A percentile compares a stretch with the other conserved stretches of the same genome.
phyloP scores from a whole-genome alignment of 1,140 invertebrate species.

The Yoshiicerus persimilis region DNA sequence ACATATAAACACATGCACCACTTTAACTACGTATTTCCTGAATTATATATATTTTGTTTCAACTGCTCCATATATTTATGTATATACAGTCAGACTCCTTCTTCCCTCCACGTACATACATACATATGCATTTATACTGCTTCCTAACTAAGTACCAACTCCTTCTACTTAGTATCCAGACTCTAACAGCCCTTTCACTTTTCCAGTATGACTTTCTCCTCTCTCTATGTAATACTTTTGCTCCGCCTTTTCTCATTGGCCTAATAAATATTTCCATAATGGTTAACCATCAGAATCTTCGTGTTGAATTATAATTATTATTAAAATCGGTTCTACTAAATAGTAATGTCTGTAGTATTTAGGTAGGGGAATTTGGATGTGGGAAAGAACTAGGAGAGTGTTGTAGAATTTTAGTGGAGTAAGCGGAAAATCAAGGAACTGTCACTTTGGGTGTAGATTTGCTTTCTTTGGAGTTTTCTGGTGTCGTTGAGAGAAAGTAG shows the following conservation, averaged over 20 bases:
- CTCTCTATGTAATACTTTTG: background rate
- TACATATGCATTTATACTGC: background rate
- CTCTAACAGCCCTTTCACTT: too few species aligned
- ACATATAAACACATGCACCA: background rate
- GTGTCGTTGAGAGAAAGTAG: background rate
- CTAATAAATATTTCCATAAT: too few species aligned
- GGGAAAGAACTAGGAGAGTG: background rate
- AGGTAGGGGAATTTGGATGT: background rate
- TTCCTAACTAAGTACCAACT: background rate
- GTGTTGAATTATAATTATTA: too few species aligned
- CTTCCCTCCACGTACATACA: background rate
- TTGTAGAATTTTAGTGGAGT: background rate
- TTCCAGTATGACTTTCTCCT: background rate
- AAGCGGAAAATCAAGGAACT: background rate
- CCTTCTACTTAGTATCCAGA: background rate
- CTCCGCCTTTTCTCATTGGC: background rate
- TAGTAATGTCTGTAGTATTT: background rate
- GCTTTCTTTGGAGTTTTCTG: background rate
- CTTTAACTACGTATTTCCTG: background rate
- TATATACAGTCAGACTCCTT: background rate
- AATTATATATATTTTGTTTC: background rate
- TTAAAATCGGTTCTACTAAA: too few species aligned
- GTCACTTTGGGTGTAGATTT: background rate
- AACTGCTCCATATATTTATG: background rate
- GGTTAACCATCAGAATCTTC: too few species aligned